Base-by-base conservation (phyloP, 2,888 invertebrate genomes). In the Spilosoma lubricipeda region DNA sequence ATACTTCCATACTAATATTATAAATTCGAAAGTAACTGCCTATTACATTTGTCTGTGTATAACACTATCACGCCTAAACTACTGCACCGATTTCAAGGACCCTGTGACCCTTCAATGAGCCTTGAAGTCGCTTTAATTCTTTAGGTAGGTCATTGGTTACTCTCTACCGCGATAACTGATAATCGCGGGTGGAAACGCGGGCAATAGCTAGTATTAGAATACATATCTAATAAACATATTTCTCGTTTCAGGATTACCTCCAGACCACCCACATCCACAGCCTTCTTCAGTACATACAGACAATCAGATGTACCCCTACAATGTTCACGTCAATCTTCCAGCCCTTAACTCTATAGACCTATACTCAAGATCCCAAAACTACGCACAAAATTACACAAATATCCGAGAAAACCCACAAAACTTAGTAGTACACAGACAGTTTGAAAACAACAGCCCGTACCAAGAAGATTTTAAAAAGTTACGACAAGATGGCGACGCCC, bases 351-450 rank as follows among this genome's bases (percentile, higher is more conserved):
- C 90, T 0, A 82, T 91, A 80, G 92, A 93, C 56, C 72, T 93
- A 2, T 95, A 94, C 77, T 80, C 92, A 0, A 86, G 94, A 52
- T 84, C 88, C 0, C 93, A 91, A 72, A 92, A 89, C 67, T 95
- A 92, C 78, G 78, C 90, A 0, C 93, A 93, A 78, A 92, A 89
- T 71, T 94, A 89, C 79, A 79, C 86, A 0, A 83, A 86, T 2
- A 88, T 85, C 42, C 83, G 93, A 67, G 94, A 94, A 45, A 94
- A 95, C 39, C 95, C 95, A 0, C 94, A 95, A 80, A 95, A 95
- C 68, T 82, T 95, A 84, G 94, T 95, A 4, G 80, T 95, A 0
- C 91, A 94, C 48, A 88, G 92, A 82, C 92, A 94, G 82, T 94
- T 89, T 74, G 93, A 94, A 0, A 93, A 92, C 79, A 45, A 85